These are phyloP conservation scores for Cyprinella venusta DNA, from an alignment of 2,797 vertebrate species.

Conservation along the genomic window DNA sequence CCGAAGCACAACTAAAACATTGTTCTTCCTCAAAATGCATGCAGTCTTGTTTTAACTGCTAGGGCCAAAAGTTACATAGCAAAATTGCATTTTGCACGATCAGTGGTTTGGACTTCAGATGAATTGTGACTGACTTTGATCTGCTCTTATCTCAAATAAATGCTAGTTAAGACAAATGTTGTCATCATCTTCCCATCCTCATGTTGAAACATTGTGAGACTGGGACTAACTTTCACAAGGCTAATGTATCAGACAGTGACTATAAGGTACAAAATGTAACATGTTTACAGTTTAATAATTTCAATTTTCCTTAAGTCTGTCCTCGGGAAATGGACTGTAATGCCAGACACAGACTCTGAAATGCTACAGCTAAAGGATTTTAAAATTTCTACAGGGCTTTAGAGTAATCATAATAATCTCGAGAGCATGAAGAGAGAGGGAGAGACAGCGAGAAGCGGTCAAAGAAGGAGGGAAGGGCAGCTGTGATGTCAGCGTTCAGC, in stretches of 20 bases:
- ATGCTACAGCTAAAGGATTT: background rate
- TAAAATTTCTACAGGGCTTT: background rate
- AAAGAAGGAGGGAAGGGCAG: conserved; percentile 57
- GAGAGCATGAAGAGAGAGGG: conserved; percentile 18
- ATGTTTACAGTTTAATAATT: background rate
- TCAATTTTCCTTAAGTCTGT: background rate
- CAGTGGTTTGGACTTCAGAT: background rate
- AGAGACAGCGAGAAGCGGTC: conserved; percentile 42
- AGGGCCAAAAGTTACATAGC: background rate
- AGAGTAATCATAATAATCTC: background rate
- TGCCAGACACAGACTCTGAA: background rate
- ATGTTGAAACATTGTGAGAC: background rate
- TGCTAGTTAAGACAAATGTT: background rate
- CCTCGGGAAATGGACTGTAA: background rate
- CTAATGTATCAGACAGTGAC: background rate
- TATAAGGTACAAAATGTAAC: background rate
- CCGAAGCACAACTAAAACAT: background rate
- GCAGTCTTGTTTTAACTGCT: background rate
- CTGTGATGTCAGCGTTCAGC: conserved; percentile 74
- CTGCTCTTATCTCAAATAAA: background rate
- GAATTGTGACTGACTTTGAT: background rate
- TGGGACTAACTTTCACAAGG: background rate
- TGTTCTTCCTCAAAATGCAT: background rate
- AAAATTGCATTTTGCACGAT: background rate
- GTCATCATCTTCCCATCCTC: background rate